Evolutionary conservation across 2,797 vertebrate genomes (phyloP).

Genomic region (Arnoldichthys spilopterus): DNA sequence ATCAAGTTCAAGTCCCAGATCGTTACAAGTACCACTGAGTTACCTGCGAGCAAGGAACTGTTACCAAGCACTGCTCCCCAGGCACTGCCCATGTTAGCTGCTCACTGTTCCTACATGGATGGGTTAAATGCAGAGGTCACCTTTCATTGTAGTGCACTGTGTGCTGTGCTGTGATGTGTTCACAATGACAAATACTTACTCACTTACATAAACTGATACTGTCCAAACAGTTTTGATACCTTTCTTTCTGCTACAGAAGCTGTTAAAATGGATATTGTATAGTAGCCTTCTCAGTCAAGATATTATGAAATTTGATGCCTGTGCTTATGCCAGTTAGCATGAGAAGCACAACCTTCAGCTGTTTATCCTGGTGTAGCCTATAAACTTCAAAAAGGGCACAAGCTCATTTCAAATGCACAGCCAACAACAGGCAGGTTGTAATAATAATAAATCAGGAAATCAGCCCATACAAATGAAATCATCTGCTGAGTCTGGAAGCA

Average conservation of each 20-base stretch:
- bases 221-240: no score
- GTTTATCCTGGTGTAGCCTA: slow-evolving; percentile 49
- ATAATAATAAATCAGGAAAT: slow-evolving; percentile 74
- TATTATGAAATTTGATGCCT: not conserved
- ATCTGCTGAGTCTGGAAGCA: slow-evolving; percentile 72
- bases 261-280: not conserved
- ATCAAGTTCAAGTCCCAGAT: no score
- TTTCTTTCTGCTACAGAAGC: not conserved
- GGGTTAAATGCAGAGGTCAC: no score
- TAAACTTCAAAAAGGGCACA: slow-evolving; percentile 60
- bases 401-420: slow-evolving; percentile 63
- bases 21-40: no score
- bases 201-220: no score
- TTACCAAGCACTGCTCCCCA: no score
- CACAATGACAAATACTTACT: no score
- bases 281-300: not conserved
- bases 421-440: slow-evolving; percentile 72
- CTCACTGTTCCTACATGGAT: no score
- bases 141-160: no score
- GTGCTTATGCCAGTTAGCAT: not conserved
- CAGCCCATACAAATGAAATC: slow-evolving; percentile 76
- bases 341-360: not conserved
- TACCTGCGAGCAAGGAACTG: no score
- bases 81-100: no score
- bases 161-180: no score